A percentile compares a stretch with the other conserved stretches of the same genome.
These are phyloP conservation scores for Ligdia adustata DNA, from an alignment of 2,888 invertebrate species.

Conservation along the genomic window DNA sequence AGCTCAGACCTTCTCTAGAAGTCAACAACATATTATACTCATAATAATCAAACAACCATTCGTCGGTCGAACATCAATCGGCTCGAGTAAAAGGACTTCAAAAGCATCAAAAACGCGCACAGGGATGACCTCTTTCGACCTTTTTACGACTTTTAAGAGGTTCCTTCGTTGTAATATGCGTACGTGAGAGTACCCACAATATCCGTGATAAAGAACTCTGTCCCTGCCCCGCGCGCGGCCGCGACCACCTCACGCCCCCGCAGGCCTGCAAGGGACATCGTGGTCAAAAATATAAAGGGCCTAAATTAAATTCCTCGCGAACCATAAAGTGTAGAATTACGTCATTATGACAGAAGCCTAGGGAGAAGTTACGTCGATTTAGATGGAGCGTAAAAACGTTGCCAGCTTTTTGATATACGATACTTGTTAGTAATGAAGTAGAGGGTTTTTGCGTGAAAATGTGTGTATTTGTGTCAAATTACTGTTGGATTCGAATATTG, in stretches of 20 bases:
- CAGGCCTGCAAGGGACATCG: slow-evolving; percentile 37
- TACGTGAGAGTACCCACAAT: slow-evolving; percentile 64
- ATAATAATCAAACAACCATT: too few relatives aligned
- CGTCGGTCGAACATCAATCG: slow-evolving; percentile 43
- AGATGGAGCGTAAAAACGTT: slow-evolving; percentile 22
- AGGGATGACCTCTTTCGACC: slow-evolving; percentile 60
- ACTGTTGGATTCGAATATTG: too few relatives aligned
- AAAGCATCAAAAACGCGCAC: slow-evolving; percentile 51
- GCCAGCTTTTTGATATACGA: slow-evolving; percentile 30
- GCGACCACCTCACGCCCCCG: slow-evolving; percentile 24
- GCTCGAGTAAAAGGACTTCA: slow-evolving; percentile 51
- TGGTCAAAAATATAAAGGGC: slow-evolving; percentile 77
- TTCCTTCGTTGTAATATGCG: slow-evolving; percentile 67
- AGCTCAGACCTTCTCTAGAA: too few relatives aligned
- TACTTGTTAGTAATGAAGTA: slow-evolving; percentile 26
- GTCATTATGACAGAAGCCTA: slow-evolving; percentile 57
- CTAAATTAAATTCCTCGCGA: slow-evolving; percentile 75
- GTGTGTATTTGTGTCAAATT: neutral
- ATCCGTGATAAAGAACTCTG: slow-evolving; percentile 58
- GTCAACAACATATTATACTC: too few relatives aligned
- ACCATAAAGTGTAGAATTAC: slow-evolving; percentile 79
- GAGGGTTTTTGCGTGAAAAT: slow-evolving; percentile 2
- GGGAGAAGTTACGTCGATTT: slow-evolving; percentile 16
- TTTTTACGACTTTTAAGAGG: slow-evolving; percentile 69
- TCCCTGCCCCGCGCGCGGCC: slow-evolving; percentile 27